These are phyloP conservation scores for Phrynosoma blainvillii DNA, from an alignment of 2,113 vertebrate genomes.

Conservation along the genomic window DNA sequence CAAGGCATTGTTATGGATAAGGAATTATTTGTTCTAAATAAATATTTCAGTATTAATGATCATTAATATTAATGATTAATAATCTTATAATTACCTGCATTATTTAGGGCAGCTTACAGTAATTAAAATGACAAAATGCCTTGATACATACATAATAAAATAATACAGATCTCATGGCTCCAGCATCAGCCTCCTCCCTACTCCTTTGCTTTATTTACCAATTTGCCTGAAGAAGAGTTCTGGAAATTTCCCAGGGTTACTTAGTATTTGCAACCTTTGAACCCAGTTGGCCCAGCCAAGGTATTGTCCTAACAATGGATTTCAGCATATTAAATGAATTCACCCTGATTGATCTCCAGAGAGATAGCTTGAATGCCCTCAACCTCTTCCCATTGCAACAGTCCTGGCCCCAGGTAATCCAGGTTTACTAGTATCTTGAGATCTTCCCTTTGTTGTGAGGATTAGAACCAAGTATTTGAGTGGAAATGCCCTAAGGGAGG, in stretches of 20 bases:
- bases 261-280: too few species aligned
- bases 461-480: slow-evolving; percentile 1
- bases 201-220: too few species aligned
- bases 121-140: not conserved
- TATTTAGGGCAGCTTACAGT: not conserved
- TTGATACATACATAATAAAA: not conserved
- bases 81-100: too few species aligned
- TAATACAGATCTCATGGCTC: not conserved
- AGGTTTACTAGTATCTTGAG: not conserved
- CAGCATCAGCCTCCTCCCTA: not conserved
- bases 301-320: too few species aligned
- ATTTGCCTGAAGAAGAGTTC: too few species aligned
- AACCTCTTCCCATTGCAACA: not conserved
- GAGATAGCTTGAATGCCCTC: not conserved
- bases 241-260: too few species aligned
- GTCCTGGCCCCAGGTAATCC: not conserved
- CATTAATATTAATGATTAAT: too few species aligned
- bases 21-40: not conserved
- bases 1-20: not conserved
- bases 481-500: not conserved
- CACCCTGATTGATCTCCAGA: not conserved
- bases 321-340: not conserved
- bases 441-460: not conserved
- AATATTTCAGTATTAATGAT: not conserved
- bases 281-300: too few species aligned